Evolutionary conservation across 1,140 invertebrate genomes (phyloP), one percentile per base, ranked within the genome.

Genomic region (Dendrolimus kikuchii): DNA sequence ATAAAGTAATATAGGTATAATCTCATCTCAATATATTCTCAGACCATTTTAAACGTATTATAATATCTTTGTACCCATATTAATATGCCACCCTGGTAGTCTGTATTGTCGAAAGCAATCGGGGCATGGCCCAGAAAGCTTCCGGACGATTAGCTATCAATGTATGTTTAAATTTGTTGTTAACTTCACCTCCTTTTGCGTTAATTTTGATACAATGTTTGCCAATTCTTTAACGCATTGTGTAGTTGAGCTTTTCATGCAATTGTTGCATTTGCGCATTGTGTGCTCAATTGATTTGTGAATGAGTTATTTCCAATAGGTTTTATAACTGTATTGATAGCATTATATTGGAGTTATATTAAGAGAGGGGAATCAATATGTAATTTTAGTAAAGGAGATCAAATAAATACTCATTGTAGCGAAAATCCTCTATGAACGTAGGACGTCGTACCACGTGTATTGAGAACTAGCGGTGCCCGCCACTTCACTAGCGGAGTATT

Each of bases 161-260:
- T 74, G 67, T 71, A 80, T 81, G 73, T 84, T 83, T 80, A 69
- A 80, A 76, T 81, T 81, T 86, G 81, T 86, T 81, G 81, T 86
- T 83, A 80, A 86, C 69, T 82, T 82, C 65, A 64, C 71, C 82
- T 86, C 77, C 77, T 80, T 82, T 82, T 78, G 79, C 77, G 79
- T 77, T 82, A 86, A 86, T 81, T 80, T 68, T 60, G 76, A 79
- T 82, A 82, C 73, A 81, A 84, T 84, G 71, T 86, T 84, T 80
- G 79, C 64, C 76, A 81, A 80, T 83, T 82, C 72, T 84, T 84
- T 84, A 82, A 84, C 82, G 72, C 75, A 74, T 85, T 83, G 79
- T 83, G 53, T 57, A 64, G 56, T 73, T 72, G 62, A 72, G 60
- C 51, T 66, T 52, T 57, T 59, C 70, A 69, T 77, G 23, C 23